These are phyloP conservation scores for Oreohelix idahoensis DNA, from an alignment of 1,140 invertebrate species.

Conservation along the genomic window DNA sequence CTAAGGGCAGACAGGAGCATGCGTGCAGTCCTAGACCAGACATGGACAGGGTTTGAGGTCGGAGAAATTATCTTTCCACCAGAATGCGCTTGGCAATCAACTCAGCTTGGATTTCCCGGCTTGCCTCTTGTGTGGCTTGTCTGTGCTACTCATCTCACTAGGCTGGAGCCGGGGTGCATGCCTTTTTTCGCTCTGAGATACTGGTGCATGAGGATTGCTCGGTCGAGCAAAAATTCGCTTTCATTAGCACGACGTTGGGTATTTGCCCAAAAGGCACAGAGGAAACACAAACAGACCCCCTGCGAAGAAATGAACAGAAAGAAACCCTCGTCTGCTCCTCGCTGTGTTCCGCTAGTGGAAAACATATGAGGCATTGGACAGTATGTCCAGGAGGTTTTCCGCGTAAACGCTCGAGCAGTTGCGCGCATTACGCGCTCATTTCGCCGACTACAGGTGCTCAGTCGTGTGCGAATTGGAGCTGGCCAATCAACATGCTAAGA, in stretches of 20 bases:
- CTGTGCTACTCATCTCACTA: neutral
- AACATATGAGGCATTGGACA: neutral
- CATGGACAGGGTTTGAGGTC: constrained; percentile 1
- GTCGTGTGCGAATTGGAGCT: constrained; percentile 17
- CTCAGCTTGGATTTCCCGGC: neutral
- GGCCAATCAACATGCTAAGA: constrained; percentile 9
- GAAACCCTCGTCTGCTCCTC: neutral
- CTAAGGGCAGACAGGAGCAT: neutral
- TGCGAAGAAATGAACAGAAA: neutral
- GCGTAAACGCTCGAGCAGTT: neutral
- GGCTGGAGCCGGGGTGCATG: constrained; percentile 1
- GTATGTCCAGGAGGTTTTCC: constrained; percentile 7
- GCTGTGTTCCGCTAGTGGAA: neutral
- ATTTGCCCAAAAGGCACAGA: constrained; percentile 3
- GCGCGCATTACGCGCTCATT: neutral
- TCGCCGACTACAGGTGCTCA: constrained; percentile 15
- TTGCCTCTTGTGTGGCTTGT: neutral
- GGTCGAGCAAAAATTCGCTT: constrained; percentile 29
- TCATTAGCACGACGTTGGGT: constrained; percentile 30
- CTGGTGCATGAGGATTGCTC: constrained; percentile 22
- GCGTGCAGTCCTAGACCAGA: neutral
- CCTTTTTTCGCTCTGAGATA: constrained; percentile 15
- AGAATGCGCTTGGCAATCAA: constrained; percentile 28
- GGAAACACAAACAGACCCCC: neutral
- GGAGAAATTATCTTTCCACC: constrained; percentile 36